Percentiles rank a stretch among this genome's conserved stretches.
Conservation (phyloP, 2,888 invertebrate genomes). For the Lasioglossum morio region DNA sequence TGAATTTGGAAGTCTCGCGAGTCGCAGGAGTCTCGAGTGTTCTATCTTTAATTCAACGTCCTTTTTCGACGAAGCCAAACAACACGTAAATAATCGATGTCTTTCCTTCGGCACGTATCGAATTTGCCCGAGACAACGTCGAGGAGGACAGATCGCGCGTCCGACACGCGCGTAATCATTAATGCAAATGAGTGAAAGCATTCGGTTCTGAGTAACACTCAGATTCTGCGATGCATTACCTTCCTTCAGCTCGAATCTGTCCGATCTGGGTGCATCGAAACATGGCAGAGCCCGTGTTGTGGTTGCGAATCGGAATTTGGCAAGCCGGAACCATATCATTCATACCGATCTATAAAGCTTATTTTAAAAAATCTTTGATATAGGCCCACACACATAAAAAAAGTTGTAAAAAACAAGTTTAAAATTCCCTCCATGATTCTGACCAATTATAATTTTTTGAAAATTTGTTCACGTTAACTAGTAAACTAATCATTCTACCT, state of each 20-base stretch:
- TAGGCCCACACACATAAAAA: too few species aligned
- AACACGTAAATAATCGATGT: slow-evolving; percentile 49
- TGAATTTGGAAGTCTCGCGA: not conserved
- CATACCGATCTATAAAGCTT: too few species aligned
- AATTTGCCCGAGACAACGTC: slow-evolving; percentile 11
- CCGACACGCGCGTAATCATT: slow-evolving; percentile 40
- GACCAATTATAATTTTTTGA: too few species aligned
- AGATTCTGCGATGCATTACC: not conserved
- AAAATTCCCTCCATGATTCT: too few species aligned
- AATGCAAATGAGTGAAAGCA: slow-evolving; percentile 48
- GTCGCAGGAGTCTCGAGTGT: not conserved
- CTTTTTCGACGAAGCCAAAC: slow-evolving; percentile 16
- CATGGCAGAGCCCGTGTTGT: not conserved
- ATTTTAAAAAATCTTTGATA: too few species aligned
- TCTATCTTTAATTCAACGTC: slow-evolving; percentile 43
- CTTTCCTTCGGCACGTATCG: slow-evolving; percentile 1
- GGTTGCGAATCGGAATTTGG: not conserved
- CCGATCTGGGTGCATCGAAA: not conserved
- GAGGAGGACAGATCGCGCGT: not conserved
- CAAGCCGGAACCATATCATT: too few species aligned
- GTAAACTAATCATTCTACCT: too few species aligned
- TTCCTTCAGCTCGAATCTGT: slow-evolving; percentile 1
- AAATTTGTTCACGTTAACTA: too few species aligned
- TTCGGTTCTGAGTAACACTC: slow-evolving; percentile 22
- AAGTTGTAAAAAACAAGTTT: too few species aligned